These are phyloP conservation scores for Caenorhabditis remanei DNA, from an alignment of 1,140 invertebrate genomes.

Conservation along the genomic window DNA sequence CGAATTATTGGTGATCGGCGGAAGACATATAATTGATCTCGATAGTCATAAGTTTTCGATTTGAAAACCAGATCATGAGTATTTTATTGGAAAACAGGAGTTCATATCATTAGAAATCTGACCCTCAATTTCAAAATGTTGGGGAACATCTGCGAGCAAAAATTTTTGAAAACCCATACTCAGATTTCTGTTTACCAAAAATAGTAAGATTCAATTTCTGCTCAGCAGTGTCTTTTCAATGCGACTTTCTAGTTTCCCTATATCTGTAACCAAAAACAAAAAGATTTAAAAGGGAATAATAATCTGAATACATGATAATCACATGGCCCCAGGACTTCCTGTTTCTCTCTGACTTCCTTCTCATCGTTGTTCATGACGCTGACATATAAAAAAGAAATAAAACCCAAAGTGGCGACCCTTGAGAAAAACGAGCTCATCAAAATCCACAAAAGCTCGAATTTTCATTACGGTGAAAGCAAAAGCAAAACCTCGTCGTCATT, in stretches of 20 bases:
- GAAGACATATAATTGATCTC: background rate
- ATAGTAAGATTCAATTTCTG: too few relatives aligned
- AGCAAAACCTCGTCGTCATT: background rate
- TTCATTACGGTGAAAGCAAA: background rate
- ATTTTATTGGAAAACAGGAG: too few relatives aligned
- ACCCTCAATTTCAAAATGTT: too few relatives aligned
- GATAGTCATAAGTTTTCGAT: background rate
- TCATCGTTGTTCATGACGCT: background rate
- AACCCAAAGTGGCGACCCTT: background rate
- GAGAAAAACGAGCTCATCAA: slow-evolving; percentile 26
- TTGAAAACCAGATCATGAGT: background rate
- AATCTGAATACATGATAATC: slow-evolving; percentile 19
- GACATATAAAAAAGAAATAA: background rate
- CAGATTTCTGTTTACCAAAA: too few relatives aligned
- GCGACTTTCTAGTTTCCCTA: too few relatives aligned
- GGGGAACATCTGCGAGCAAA: too few relatives aligned
- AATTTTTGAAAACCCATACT: too few relatives aligned
- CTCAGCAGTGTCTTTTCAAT: too few relatives aligned
- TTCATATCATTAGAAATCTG: background rate
- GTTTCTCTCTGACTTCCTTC: background rate
- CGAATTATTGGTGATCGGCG: background rate
- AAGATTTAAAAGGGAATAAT: background rate
- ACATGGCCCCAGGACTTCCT: slow-evolving; percentile 1
- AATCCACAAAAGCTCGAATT: slow-evolving; percentile 15
- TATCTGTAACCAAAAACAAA: too few relatives aligned